Percentiles rank a stretch among this genome's conserved stretches.
phyloP scores from a whole-genome alignment of 1,140 invertebrate species.

The Microplitis demolitor region DNA sequence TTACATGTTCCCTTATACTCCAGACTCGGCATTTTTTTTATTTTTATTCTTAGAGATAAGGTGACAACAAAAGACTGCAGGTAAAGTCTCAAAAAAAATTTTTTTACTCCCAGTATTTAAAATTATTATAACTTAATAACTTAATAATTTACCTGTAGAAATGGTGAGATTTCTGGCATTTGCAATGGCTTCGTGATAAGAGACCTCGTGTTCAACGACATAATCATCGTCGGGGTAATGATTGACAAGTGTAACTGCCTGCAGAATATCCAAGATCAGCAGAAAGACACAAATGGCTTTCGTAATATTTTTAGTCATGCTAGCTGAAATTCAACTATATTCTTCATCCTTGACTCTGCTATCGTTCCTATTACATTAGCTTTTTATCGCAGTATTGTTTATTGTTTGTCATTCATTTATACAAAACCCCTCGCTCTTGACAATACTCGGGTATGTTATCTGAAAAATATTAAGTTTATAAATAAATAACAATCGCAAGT shows the following conservation, averaged over 20 bases:
- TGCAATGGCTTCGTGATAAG: slow-evolving; percentile 46
- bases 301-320: slow-evolving; percentile 45
- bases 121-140: neutral
- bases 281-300: slow-evolving; percentile 40
- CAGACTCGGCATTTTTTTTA: neutral
- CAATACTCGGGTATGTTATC: neutral
- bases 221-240: slow-evolving; percentile 50
- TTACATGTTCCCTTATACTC: slow-evolving; percentile 4
- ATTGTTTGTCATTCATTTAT: no score
- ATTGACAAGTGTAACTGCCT: slow-evolving; percentile 49
- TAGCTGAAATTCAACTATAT: slow-evolving; percentile 38
- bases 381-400: neutral
- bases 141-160: slow-evolving; percentile 45
- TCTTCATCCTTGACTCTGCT: slow-evolving; percentile 37
- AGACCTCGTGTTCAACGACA: slow-evolving; percentile 50
- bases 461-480: no score
- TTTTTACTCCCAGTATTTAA: neutral
- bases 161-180: slow-evolving; percentile 48
- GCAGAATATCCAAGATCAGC: slow-evolving; percentile 39
- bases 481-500: no score
- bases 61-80: neutral
- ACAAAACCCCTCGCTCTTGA: neutral
- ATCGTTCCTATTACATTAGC: neutral
- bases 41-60: neutral
- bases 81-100: neutral